Conservation (phyloP, 2,888 invertebrate species). For the Agelastica alni region DNA sequence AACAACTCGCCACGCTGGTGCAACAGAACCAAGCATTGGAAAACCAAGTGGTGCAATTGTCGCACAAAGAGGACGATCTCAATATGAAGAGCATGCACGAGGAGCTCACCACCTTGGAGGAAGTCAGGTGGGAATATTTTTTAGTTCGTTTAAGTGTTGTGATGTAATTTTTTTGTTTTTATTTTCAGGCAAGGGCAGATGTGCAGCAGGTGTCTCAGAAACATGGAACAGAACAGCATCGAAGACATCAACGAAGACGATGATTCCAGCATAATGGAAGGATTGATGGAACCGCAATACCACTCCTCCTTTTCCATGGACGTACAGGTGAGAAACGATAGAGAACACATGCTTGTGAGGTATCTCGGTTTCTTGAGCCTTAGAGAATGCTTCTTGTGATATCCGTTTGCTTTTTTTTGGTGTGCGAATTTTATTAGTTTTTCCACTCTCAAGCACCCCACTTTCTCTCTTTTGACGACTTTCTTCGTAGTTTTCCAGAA, state of each 20-base stretch:
- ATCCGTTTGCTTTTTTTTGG: constrained; percentile 12
- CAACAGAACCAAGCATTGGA: constrained; percentile 74
- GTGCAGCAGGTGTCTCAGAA: constrained; percentile 78
- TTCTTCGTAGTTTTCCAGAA: too few species aligned
- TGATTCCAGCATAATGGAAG: constrained; percentile 68
- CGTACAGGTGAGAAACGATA: constrained; percentile 52
- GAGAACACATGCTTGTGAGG: constrained; percentile 41
- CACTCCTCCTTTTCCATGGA: constrained; percentile 53
- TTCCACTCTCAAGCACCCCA: not conserved
- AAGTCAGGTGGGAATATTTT: constrained; percentile 71
- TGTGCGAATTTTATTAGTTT: too few species aligned
- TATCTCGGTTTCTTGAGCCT: constrained; percentile 49
- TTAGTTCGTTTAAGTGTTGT: not conserved
- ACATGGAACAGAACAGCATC: constrained; percentile 59
- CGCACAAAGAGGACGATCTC: constrained; percentile 63
- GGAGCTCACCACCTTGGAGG: constrained; percentile 80
- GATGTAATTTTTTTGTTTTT: constrained; percentile 11
- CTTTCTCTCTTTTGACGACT: too few species aligned
- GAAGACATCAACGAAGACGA: constrained; percentile 69
- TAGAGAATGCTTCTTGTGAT: constrained; percentile 46
- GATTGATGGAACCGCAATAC: constrained; percentile 42
- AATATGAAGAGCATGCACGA: constrained; percentile 83
- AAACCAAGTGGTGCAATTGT: constrained; percentile 68
- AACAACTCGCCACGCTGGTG: constrained; percentile 72
- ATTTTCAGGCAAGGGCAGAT: constrained; percentile 76